These are phyloP conservation scores for Myrmecobius fasciatus DNA, from an alignment of 2,113 vertebrate genomes.

Conservation along the genomic window DNA sequence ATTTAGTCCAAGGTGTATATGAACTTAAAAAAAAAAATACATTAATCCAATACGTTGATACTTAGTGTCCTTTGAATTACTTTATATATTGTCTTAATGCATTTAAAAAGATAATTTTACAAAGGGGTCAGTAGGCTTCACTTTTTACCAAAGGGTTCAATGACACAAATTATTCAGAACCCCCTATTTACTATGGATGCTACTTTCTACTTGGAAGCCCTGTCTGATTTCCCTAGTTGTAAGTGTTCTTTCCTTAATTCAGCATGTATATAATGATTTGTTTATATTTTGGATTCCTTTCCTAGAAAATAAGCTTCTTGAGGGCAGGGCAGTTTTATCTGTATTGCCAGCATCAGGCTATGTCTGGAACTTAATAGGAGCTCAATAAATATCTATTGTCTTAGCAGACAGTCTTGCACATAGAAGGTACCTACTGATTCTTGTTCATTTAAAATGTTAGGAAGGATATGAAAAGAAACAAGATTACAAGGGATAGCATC, in stretches of 20 bases:
- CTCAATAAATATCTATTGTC: not conserved
- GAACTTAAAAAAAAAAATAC: not conserved
- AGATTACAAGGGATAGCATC: not conserved
- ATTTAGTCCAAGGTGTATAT: not conserved
- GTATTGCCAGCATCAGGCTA: too few species aligned
- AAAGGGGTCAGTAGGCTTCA: not conserved
- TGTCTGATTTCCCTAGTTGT: not conserved
- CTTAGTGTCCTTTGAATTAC: too few species aligned
- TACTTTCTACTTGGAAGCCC: not conserved
- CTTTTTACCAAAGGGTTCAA: not conserved
- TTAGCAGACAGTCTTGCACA: not conserved
- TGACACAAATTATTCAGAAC: not conserved
- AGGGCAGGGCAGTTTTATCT: not conserved
- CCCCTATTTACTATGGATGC: not conserved
- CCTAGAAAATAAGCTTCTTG: not conserved
- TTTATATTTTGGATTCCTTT: not conserved
- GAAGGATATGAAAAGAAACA: not conserved
- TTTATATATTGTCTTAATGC: too few species aligned
- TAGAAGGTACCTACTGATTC: not conserved
- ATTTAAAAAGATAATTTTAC: not conserved
- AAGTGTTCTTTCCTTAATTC: not conserved
- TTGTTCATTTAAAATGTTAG: not conserved
- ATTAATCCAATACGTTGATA: too few species aligned
- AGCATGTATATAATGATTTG: not conserved
- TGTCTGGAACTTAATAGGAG: not conserved